Evolutionary conservation across 1,140 invertebrate genomes (phyloP).

Genomic region (Lordiphosa collinella): DNA sequence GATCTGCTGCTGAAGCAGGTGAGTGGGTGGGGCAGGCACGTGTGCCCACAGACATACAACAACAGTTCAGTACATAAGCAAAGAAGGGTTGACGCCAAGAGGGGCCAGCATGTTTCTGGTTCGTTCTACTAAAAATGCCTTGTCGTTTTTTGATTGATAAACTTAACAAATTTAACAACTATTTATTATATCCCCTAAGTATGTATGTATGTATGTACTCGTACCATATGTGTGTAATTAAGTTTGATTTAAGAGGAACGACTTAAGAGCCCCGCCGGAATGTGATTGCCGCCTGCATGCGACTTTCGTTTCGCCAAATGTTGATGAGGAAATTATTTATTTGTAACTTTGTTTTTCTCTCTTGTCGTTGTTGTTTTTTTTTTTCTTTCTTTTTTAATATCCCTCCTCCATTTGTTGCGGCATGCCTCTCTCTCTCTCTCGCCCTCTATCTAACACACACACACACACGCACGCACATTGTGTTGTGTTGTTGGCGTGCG

Average conservation of each 20-base stretch:
- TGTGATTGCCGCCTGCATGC: too few relatives aligned
- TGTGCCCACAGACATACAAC: too few relatives aligned
- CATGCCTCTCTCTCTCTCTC: not conserved
- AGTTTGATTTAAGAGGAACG: slow-evolving; percentile 12
- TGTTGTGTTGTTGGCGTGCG: slow-evolving; percentile 20
- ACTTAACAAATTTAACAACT: too few relatives aligned
- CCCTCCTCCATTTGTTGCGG: slow-evolving; percentile 9
- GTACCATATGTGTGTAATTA: slow-evolving; percentile 24
- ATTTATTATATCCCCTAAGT: slow-evolving; percentile 2
- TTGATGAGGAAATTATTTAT: slow-evolving; percentile 7
- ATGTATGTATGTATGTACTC: not conserved
- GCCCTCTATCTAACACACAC: slow-evolving; percentile 7
- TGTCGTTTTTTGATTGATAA: slow-evolving; percentile 1
- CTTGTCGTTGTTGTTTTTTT: not conserved
- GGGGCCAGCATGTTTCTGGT: too few relatives aligned
- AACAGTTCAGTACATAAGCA: too few relatives aligned
- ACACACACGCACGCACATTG: slow-evolving; percentile 16
- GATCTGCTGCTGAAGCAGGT: slow-evolving; percentile 97
- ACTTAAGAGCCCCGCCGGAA: too few relatives aligned
- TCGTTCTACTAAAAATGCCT: not conserved
- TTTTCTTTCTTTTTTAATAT: not conserved
- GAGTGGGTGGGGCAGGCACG: slow-evolving; percentile 9
- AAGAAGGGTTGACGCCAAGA: too few relatives aligned
- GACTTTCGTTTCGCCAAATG: slow-evolving; percentile 24
- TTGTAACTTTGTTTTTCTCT: too few relatives aligned